These are phyloP conservation scores for Cabera pusaria DNA, from an alignment of 2,888 invertebrate species.

Conservation along the genomic window DNA sequence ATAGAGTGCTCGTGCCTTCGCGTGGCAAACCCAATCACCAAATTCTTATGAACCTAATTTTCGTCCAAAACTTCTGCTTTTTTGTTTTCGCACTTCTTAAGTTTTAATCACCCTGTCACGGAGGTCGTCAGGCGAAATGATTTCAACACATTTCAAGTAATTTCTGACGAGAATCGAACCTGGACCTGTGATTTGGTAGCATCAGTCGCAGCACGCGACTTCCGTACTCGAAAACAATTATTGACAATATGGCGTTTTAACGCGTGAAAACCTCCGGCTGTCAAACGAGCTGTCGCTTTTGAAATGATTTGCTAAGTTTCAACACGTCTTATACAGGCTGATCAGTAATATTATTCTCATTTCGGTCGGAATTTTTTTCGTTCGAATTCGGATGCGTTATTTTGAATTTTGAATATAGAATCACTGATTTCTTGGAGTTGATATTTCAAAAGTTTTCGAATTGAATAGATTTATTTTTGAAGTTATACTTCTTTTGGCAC, in stretches of 20 bases:
- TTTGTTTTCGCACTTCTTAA: constrained; percentile 31
- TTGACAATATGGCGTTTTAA: constrained; percentile 40
- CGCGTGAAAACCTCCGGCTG: constrained; percentile 38
- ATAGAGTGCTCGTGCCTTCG: constrained; percentile 18
- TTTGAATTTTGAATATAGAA: no score
- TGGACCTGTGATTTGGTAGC: constrained; percentile 37
- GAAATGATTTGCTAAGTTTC: constrained; percentile 14
- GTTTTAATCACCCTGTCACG: constrained; percentile 38
- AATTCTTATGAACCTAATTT: no score
- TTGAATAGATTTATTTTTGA: no score
- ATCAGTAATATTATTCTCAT: no score
- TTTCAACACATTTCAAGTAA: constrained; percentile 36
- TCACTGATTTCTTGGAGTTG: no score
- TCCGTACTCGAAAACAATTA: constrained; percentile 50
- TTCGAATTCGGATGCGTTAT: no score
- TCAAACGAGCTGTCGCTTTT: constrained; percentile 19
- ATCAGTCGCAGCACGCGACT: constrained; percentile 57
- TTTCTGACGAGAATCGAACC: constrained; percentile 43
- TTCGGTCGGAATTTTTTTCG: no score
- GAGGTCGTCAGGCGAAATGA: constrained; percentile 37
- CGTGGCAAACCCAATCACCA: no score
- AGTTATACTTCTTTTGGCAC: no score
- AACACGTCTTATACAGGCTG: no score
- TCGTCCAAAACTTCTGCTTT: no score
- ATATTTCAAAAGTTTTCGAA: no score